phyloP scores from a whole-genome alignment of 2,888 invertebrate species.

The Sicus ferrugineus region DNA sequence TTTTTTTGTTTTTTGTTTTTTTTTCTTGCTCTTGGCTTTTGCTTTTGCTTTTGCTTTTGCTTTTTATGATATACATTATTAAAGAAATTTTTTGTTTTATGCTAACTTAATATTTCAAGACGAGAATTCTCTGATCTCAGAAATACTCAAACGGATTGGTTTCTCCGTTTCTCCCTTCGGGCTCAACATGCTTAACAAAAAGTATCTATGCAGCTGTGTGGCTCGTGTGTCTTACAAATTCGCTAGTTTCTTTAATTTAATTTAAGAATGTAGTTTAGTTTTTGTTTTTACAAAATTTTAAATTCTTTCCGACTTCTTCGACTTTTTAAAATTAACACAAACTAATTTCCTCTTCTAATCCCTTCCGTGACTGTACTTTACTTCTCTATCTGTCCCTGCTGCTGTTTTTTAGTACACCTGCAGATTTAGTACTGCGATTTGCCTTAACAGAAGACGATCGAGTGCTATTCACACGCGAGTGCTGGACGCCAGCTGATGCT shows the following conservation, averaged over 20 bases:
- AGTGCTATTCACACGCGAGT: too few relatives aligned
- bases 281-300: constrained; percentile 30
- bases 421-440: too few relatives aligned
- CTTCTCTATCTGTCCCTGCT: too few relatives aligned
- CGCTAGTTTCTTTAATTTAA: constrained; percentile 9
- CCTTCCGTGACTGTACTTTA: too few relatives aligned
- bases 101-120: constrained; percentile 13
- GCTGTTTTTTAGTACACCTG: too few relatives aligned
- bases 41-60: background rate
- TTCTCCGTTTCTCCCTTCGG: background rate
- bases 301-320: constrained; percentile 13
- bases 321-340: constrained; percentile 18
- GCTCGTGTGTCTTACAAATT: constrained; percentile 26
- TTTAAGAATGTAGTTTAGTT: constrained; percentile 6
- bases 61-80: background rate
- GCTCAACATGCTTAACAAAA: constrained; percentile 8
- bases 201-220: constrained; percentile 12
- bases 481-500: background rate
- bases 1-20: background rate
- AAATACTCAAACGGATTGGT: background rate
- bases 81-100: constrained; percentile 14
- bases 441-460: too few relatives aligned
- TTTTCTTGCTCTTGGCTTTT: background rate
- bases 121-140: background rate
- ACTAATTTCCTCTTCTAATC: background rate